Evolutionary conservation across 1,140 invertebrate species (phyloP), one percentile per base, ranked within the genome.

Genomic region (Saccostrea glomerata): DNA sequence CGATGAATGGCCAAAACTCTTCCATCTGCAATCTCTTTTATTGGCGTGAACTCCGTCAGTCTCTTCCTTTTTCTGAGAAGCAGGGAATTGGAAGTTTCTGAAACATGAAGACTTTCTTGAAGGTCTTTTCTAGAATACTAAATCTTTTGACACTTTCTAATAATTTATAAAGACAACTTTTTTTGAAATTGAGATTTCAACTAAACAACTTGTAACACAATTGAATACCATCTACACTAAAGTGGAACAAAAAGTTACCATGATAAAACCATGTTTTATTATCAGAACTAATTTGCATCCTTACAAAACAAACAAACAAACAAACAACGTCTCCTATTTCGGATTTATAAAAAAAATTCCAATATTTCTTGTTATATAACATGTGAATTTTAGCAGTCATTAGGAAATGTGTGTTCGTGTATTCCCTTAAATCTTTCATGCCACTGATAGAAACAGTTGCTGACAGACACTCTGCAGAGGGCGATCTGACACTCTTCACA

Each of bases 401-500:
- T 77, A 17, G 25, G 30, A 13, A 77, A 30, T 17, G 70, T 77
- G 25, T 11, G 30, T 3, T 4, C 11, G 7, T 77, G 25, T 30
- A 77, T 77, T 36, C 70, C 70, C 13, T 77, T 25, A 30, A 77
- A 25, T 77, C 25, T 77, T 56, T 55, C 7, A 56, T 84, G 82
- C 47, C 55, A 84, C 23, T 84, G 82, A 54, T 25, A 55, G 30
- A 84, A 84, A 56, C 82, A 84, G 25, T 84, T 40, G n/a, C 82
- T 56, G n/a, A 55, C 55, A 54, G 36, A 30, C 23, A 56, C 47
- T 47, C 82, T 47, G 47, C 82, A 84, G 40, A 84, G 47, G 13
- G 40, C 17, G 7, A 84, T 13, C 47, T 84, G 40, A 23, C 82
- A 84, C 40, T 15, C 82, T 9, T 84, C 82, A 84, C 82, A 84